These are phyloP conservation scores for Liasis olivaceus DNA, from an alignment of 2,797 vertebrate genomes.

Conservation along the genomic window DNA sequence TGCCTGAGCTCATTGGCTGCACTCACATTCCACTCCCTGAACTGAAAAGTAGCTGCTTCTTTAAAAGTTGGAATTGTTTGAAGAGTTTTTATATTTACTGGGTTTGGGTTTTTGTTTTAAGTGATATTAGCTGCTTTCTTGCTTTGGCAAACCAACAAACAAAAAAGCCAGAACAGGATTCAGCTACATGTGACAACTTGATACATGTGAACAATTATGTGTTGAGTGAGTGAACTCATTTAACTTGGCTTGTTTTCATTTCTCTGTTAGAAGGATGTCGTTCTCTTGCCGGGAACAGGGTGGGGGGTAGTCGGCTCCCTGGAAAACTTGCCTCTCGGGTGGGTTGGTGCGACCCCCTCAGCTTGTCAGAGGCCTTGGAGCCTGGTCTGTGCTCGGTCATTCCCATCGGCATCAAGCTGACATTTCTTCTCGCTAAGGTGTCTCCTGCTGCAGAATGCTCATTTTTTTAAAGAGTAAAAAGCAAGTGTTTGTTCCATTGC, in stretches of 20 bases:
- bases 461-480: conserved; percentile 12
- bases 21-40: conserved; percentile 67
- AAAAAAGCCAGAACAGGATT: background rate
- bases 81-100: conserved; percentile 35
- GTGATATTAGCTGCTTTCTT: conserved; percentile 46
- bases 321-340: conserved; percentile 18
- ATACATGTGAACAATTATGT: conserved; percentile 32
- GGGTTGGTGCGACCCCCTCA: background rate
- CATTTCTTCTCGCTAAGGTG: conserved; percentile 1
- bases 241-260: conserved; percentile 13
- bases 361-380: conserved; percentile 52
- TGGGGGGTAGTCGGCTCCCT: background rate
- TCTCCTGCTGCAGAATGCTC: conserved; percentile 38
- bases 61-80: conserved; percentile 41
- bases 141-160: conserved; percentile 8
- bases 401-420: conserved; percentile 28
- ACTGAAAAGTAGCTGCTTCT: conserved; percentile 59
- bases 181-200: conserved; percentile 47
- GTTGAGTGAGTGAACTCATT: conserved; percentile 30
- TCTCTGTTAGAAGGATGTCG: background rate
- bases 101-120: conserved; percentile 27
- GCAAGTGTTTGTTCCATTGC: conserved; percentile 49
- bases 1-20: conserved; percentile 50
- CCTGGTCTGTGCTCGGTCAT: conserved; percentile 31
- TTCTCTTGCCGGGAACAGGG: background rate